These are phyloP conservation scores for Galemys pyrenaicus DNA, from an alignment of 2,113 vertebrate species.

Conservation along the genomic window DNA sequence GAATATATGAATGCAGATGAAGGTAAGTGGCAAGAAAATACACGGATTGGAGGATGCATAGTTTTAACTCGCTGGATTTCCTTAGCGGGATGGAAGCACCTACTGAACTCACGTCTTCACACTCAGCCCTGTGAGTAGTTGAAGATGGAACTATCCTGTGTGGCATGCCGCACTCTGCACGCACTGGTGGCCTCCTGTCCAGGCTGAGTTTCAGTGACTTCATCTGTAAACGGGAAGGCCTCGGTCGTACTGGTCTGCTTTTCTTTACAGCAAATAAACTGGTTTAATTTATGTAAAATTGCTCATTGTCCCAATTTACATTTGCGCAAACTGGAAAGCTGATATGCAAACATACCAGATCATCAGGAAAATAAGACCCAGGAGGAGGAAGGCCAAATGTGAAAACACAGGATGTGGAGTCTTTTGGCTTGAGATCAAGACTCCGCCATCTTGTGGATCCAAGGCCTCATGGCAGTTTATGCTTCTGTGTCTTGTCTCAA, in stretches of 20 bases:
- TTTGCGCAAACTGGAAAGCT: neutral
- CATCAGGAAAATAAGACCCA: neutral
- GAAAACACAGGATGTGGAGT: neutral
- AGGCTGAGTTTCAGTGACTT: neutral
- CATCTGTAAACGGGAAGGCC: neutral
- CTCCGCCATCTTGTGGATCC: neutral
- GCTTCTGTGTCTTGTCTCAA: neutral
- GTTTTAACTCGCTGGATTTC: neutral
- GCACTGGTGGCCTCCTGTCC: neutral
- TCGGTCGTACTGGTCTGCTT: neutral
- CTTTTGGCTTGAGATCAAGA: neutral
- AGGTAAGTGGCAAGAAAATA: neutral
- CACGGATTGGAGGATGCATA: neutral
- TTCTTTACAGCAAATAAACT: neutral
- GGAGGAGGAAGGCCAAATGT: neutral
- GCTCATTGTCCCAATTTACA: neutral
- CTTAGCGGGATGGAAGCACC: neutral
- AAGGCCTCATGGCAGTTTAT: neutral
- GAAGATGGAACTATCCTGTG: neutral
- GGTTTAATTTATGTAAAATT: neutral
- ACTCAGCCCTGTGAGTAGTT: rapidly evolving
- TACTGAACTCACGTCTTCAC: neutral
- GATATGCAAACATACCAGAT: neutral
- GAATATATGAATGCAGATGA: slow-evolving; percentile 41
- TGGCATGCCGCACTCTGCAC: too few species aligned